Evolutionary conservation across 1,140 invertebrate genomes (phyloP), one percentile per base, ranked within the genome.

Genomic region (silkworm (Bombyx mori)): DNA sequence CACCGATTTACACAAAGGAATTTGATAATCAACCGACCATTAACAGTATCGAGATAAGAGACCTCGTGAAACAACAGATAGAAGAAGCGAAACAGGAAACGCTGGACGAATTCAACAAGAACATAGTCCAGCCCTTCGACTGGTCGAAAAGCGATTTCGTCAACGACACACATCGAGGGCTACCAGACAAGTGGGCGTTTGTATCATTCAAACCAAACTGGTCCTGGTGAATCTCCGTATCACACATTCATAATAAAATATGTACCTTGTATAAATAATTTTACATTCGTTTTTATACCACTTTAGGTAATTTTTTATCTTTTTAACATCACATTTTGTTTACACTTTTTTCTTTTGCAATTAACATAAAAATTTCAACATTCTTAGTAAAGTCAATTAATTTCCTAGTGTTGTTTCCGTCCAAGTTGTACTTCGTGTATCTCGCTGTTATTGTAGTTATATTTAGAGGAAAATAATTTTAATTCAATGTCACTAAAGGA

Each of bases 151-250:
- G 82, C 47, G 70, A 73, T 44, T 89, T 80, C 57, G 59, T 71
- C 7, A 71, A 79, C 18, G 61, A 63, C 35, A 56, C 77, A 8
- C 88, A 86, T 46, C 65, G 65, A 55, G 78, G 78, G 7, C 68
- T 88, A 6, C 86, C 88, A 1, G 86, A 89, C 55, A 60, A 71
- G 52, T 89, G 88, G 88, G 75, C 72, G 35, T 89, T 89, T 63
- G 71, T 71, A 46, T 71, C 71, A 1, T 82, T 84, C 51, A 64
- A 64, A 54, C 85, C 82, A 8, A 68, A 72, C 55, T 89, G 85
- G 83, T 81, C 83, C 44, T 89, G 85, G 88, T 89, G 75, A 85
- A 78, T 75, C 68, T 79, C 66, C 54, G 12, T 12, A 35, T 35
- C 26, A 35, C 26, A 35, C 26, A 35, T 35, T 35, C 26, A 35